Base-by-base conservation (phyloP, 1,140 invertebrate species). In the Pteromalus puparum region DNA sequence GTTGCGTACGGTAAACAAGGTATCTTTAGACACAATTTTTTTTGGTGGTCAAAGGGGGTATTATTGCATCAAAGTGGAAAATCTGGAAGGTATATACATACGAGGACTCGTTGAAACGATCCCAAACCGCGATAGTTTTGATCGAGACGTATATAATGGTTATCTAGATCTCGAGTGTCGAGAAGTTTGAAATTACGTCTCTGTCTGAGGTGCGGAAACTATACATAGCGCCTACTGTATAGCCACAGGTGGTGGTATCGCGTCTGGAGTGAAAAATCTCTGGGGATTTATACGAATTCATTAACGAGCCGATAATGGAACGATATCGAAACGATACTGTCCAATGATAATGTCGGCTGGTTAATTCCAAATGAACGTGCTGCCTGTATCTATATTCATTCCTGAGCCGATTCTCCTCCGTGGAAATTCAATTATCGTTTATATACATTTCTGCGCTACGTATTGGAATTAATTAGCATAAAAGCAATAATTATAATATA, bases 401-500 rank as follows among this genome's bases (percentile, higher is more conserved):
- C 0, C n/a, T 28, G 12, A 28, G 68, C 68, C 15, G 15, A 70
- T 28, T 70, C 13, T 15, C 24, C 5, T 13, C 10, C 26, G 15
- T 28, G 28, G 21, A 30, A 70, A 70, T 70, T 70, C 68, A 70
- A 70, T 70, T 30, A 70, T 70, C 68, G 28, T 61, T 61, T 61
- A n/a, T n/a, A 61, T 61, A n/a, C 6, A 61, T 61, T 61, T 61
- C 48, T 15, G 18, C 21, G 46, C 12, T 48, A 15, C 18, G 3
- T 7, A 61, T 61, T 21, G 13, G 48, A 53, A 53, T 53, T 0
- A 53, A 53, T 53, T 53, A 53, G 48, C 48, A 53, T 53, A 53
- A 0, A 42, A 42, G 38, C 15, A 15, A 53, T 53, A 53, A 53
- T 42, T 42, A 42, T 5, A 34, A 34, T 42, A 42, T 5, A 34